A percentile compares a stretch with the other conserved stretches of the same genome.
phyloP scores from a whole-genome alignment of 2,797 vertebrate species.

The Esox masquinongy region DNA sequence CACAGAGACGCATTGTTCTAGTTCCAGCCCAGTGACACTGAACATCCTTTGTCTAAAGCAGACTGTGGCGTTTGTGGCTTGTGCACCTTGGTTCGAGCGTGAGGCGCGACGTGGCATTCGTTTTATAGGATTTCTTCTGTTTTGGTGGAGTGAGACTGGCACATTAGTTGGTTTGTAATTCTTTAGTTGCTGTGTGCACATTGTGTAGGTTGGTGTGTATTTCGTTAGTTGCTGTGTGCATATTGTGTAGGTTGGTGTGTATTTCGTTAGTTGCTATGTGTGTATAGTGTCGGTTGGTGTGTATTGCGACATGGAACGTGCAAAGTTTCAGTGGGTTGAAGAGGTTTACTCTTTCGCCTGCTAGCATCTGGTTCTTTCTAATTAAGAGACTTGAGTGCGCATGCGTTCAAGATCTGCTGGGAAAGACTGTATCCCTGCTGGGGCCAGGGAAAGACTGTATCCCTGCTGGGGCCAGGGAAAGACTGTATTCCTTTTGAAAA shows the following conservation, averaged over 20 bases:
- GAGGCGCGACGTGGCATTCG: not conserved
- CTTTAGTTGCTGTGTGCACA: not conserved
- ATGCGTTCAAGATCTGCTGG: constrained; percentile 18
- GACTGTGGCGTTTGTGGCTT: not conserved
- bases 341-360: constrained; percentile 51
- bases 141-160: too few relatives aligned
- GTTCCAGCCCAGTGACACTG: not conserved
- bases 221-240: not conserved
- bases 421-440: not conserved
- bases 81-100: not conserved
- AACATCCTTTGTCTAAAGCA: not conserved
- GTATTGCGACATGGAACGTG: constrained; percentile 17
- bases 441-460: not conserved
- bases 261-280: not conserved
- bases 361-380: constrained; percentile 50
- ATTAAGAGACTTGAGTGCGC: constrained; percentile 38
- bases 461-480: constrained; percentile 14
- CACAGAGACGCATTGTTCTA: not conserved
- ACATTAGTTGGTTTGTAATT: not conserved
- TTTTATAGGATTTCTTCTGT: not conserved
- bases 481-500: not conserved
- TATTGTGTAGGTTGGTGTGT: not conserved
- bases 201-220: not conserved
- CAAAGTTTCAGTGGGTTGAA: constrained; percentile 42
- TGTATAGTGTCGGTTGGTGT: not conserved